Base-by-base conservation (phyloP, 2,113 vertebrate genomes). In the Limnothrissa miodon region DNA sequence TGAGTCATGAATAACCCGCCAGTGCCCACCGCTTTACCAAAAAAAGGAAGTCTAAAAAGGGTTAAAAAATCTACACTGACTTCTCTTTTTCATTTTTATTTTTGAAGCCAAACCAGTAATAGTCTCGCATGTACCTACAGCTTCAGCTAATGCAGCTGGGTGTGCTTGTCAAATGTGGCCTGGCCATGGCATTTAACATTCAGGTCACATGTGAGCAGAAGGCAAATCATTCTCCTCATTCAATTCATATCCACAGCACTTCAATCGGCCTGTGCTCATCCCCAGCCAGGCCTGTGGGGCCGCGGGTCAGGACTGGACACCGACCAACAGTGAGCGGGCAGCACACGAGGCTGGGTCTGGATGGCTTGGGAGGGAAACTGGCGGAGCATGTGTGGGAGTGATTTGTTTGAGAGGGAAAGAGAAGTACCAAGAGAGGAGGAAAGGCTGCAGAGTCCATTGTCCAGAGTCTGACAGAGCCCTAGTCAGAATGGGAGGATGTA, bases 161-260 rank as follows among this genome's bases (percentile, higher is more conserved):
- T 10, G 59, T 29, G 9, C 59, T 33, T 25, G n/a, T 66, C 51
- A 56, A 56, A 21, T 56, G 51, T 23, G 51, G 19, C 51, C 21
- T 23, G 25, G n/a, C 33, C 13, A 36, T 74, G 29, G 15, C 66
- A 39, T 36, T 74, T 74, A 74, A 33, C 33, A 74, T 74, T 36
- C 66, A 36, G 33, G 33, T 15, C 25, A 74, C 33, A 17, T 33
- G 13, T n/a, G n/a, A 66, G 29, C 13, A 36, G 66, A 56, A 56
- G 66, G 29, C 29, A 74, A 36, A 74, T 74, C 29, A 74, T 36
- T 33, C 66, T 74, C 66, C 66, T 74, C 66, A 74, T 33, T 74
- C 66, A 15, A 74, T 74, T 36, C 66, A 36, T 15, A 74, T 74
- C 33, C 66, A 13, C 66, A 33, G 66, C 25, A 33, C 25, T 33